Evolutionary conservation across 2,113 vertebrate species (phyloP).

Genomic region (Theristicus caerulescens): DNA sequence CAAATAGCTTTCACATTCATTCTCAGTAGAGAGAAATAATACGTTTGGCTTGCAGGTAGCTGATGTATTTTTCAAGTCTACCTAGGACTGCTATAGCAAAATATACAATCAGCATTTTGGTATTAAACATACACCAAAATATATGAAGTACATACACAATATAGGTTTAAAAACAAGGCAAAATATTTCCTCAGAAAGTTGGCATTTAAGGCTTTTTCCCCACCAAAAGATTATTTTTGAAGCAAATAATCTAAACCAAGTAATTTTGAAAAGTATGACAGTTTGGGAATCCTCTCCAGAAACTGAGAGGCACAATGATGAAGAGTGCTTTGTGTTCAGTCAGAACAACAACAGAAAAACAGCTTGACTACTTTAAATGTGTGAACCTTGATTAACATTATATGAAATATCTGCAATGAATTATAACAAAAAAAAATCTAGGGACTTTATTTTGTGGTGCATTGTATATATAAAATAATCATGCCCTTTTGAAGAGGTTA

Average conservation of each 20-base stretch:
- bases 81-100: background rate
- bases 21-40: background rate
- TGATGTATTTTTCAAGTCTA: background rate
- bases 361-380: background rate
- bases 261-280: background rate
- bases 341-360: background rate
- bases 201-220: background rate
- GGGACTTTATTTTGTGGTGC: background rate
- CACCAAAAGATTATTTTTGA: background rate
- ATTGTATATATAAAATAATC: background rate
- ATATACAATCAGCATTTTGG: background rate
- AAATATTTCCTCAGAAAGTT: background rate
- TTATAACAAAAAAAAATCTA: background rate
- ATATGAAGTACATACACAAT: background rate
- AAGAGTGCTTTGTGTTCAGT: background rate
- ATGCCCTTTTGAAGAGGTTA: background rate
- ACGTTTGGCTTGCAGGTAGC: background rate
- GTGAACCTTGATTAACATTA: background rate
- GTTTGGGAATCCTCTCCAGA: background rate
- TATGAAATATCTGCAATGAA: background rate
- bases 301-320: background rate
- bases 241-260: background rate
- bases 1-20: background rate
- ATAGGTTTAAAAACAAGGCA: background rate
- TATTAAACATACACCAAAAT: background rate